Evolutionary conservation across 2,113 vertebrate species (phyloP).

Genomic region (Dendropsophus ebraccatus): DNA sequence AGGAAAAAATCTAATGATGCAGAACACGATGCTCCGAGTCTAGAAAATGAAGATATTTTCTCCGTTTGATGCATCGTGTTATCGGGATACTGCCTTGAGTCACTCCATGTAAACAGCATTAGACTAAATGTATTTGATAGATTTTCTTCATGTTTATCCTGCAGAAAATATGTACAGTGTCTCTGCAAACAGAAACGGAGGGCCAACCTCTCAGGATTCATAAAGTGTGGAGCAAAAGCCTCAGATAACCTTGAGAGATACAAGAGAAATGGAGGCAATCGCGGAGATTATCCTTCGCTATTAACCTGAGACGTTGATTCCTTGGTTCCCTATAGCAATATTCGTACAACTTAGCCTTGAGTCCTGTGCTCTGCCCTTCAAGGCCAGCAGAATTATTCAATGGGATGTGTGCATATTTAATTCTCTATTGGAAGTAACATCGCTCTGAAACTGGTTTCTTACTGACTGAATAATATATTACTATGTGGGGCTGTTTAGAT

Average conservation of each 20-base stretch:
- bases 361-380: not conserved
- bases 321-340: not conserved
- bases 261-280: not conserved
- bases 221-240: slow-evolving; percentile 16
- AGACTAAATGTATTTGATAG: slow-evolving; percentile 23
- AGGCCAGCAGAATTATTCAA: not conserved
- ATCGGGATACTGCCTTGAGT: not conserved
- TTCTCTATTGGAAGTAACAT: not conserved
- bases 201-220: slow-evolving; percentile 35
- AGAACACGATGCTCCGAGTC: not conserved
- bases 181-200: not conserved
- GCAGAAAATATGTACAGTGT: slow-evolving; percentile 22
- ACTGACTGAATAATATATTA: not conserved
- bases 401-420: not conserved
- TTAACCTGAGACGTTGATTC: not conserved
- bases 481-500: not conserved
- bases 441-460: not conserved
- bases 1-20: not conserved
- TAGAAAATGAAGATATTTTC: slow-evolving; percentile 19
- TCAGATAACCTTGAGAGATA: slow-evolving; percentile 3
- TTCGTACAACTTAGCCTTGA: not conserved
- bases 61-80: slow-evolving; percentile 31
- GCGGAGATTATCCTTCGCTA: not conserved
- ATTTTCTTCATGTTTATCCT: slow-evolving; percentile 18
- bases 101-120: slow-evolving; percentile 22